Evolutionary conservation across 2,888 invertebrate genomes (phyloP), one percentile per base, ranked within the genome.

Genomic region (Parnassius mnemosyne): DNA sequence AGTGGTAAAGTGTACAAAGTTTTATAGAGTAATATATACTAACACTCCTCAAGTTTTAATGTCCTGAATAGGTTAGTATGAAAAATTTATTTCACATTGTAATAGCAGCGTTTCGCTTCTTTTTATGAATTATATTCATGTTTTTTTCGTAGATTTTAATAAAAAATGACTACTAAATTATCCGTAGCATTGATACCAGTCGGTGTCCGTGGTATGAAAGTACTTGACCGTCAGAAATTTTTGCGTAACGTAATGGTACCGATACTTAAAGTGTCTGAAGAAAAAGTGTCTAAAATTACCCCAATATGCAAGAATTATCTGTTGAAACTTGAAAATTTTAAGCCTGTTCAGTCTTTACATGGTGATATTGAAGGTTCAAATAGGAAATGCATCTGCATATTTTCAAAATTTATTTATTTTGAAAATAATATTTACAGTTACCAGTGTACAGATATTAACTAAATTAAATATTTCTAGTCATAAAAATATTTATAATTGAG

Each of bases 311-410:
- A 95, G 80, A 93, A 94, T 44, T 94, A 94, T 71, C 81, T 95
- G 50, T 84, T 98, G 1, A 97, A 96, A 90, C 78, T 96, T 66
- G 93, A 94, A 63, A 93, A 94, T 43, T 93, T 97, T 53, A 96
- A 95, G 76, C 94, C 97, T 0, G 87, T 97, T n/a, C 93, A 93
- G 69, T 79, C 70, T 52, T 61, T 71, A 7, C 68, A 70, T 10
- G 68, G 52, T 9, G 77, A 68, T 65, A 71, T 83, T 16, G 76
- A 83, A 1, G 44, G 54, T 43, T 16, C 34, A 11, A 16, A 88
- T 61, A 92, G 95, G 64, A 92, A 95, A 13, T 49, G 49, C 56
- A 79, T 89, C 47, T n/a, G n/a, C n/a, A n/a, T n/a, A n/a, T n/a
- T n/a, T n/a, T n/a, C n/a, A n/a, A n/a, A n/a, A n/a, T n/a, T n/a